Evolutionary conservation across 1,140 invertebrate genomes (phyloP).

Genomic region (Bombus polaris): DNA sequence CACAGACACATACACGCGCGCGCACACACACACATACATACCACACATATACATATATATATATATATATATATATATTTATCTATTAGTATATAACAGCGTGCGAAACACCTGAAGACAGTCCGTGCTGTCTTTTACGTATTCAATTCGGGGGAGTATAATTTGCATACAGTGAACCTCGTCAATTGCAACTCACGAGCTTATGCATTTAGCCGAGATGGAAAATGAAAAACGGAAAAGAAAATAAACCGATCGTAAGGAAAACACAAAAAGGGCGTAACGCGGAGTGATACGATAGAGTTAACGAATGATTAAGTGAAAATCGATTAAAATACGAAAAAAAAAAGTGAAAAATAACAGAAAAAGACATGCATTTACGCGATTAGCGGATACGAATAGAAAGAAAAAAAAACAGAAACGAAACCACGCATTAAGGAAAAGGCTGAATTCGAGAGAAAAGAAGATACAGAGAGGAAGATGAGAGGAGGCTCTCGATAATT

Average conservation of each 20-base stretch:
- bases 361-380: constrained; percentile 6
- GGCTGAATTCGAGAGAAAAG: constrained; percentile 1
- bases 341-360: background rate
- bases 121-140: constrained; percentile 29
- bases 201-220: constrained; percentile 63
- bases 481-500: background rate
- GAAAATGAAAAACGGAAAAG: constrained; percentile 7
- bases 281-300: background rate
- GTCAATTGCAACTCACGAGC: constrained; percentile 66
- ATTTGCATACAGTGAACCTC: constrained; percentile 70
- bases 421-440: background rate
- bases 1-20: background rate
- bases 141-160: constrained; percentile 78
- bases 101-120: constrained; percentile 30
- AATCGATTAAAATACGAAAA: background rate
- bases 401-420: background rate
- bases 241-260: background rate
- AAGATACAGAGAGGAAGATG: constrained; percentile 2
- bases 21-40: background rate
- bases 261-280: background rate
- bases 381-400: background rate
- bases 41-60: background rate
- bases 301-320: background rate
- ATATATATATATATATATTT: constrained; percentile 43
- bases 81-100: constrained; percentile 39